phyloP scores from a whole-genome alignment of 1,140 invertebrate species.

The Cepaea nemoralis region DNA sequence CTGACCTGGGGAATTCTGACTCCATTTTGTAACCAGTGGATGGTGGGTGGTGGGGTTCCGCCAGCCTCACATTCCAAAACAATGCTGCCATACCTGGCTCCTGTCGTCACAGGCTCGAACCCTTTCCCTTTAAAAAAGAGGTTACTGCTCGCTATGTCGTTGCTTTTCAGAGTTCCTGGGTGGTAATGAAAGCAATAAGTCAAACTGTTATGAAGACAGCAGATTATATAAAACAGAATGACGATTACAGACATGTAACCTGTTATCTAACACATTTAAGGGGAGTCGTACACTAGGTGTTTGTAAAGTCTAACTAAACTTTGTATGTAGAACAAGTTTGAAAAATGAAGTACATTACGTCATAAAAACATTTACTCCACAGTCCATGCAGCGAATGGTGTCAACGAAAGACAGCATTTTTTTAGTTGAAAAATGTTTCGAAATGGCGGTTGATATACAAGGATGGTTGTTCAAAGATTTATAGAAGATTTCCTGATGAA shows the following conservation, averaged over 20 bases:
- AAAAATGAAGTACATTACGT: background rate
- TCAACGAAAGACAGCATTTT: too few species aligned
- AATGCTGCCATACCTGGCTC: constrained; percentile 47
- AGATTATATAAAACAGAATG: background rate
- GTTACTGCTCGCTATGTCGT: background rate
- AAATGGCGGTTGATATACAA: too few species aligned
- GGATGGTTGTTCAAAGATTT: too few species aligned
- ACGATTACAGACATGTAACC: background rate
- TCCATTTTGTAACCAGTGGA: constrained; percentile 75
- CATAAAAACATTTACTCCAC: too few species aligned
- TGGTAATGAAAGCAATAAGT: background rate
- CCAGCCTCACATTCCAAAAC: constrained; percentile 73
- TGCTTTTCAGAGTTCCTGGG: background rate
- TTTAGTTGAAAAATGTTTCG: too few species aligned
- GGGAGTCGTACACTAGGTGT: background rate
- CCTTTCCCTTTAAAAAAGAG: background rate
- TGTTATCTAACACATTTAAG: background rate
- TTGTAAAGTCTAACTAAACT: background rate
- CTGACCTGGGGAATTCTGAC: constrained; percentile 65
- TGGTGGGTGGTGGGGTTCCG: constrained; percentile 73
- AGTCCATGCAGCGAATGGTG: too few species aligned
- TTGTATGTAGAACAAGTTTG: background rate
- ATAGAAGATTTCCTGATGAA: too few species aligned
- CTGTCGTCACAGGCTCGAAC: constrained; percentile 32
- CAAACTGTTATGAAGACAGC: background rate